A percentile compares a stretch with the other conserved stretches of the same genome.
Evolutionary conservation across 2,113 vertebrate species (phyloP).

Genomic region (Promerops cafer): DNA sequence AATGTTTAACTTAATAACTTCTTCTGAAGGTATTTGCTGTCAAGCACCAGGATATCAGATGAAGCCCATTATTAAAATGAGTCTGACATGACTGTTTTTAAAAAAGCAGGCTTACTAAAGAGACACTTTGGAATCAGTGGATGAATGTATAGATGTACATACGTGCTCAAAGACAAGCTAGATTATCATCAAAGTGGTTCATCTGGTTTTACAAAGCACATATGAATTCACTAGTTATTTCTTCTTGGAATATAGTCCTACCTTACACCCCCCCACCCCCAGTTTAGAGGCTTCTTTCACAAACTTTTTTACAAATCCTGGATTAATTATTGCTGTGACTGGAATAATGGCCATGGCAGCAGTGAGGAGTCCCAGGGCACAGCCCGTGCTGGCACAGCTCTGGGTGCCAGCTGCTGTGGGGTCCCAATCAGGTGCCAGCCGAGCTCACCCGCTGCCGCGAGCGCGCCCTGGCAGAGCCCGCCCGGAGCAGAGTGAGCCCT

Average conservation of each 20-base stretch:
- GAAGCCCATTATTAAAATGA: neutral
- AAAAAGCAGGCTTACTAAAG: neutral
- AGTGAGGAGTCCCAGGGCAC: neutral
- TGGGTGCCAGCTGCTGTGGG: neutral
- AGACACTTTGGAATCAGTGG: neutral
- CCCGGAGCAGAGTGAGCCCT: neutral
- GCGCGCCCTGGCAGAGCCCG: neutral
- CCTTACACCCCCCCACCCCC: neutral
- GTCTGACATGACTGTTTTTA: neutral
- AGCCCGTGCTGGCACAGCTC: neutral
- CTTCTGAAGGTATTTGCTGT: neutral
- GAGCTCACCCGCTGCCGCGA: neutral
- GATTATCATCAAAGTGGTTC: neutral
- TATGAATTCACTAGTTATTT: neutral
- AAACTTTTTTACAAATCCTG: neutral
- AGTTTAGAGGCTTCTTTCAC: neutral
- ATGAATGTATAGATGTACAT: neutral
- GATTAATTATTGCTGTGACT: neutral
- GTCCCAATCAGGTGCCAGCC: neutral
- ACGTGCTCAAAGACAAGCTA: neutral
- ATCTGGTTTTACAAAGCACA: neutral
- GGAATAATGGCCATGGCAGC: rapidly evolving
- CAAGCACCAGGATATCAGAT: neutral
- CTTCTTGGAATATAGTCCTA: neutral
- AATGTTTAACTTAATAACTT: neutral